Conservation (phyloP, 2,888 invertebrate species). For the Synanthedon myopaeformis region DNA sequence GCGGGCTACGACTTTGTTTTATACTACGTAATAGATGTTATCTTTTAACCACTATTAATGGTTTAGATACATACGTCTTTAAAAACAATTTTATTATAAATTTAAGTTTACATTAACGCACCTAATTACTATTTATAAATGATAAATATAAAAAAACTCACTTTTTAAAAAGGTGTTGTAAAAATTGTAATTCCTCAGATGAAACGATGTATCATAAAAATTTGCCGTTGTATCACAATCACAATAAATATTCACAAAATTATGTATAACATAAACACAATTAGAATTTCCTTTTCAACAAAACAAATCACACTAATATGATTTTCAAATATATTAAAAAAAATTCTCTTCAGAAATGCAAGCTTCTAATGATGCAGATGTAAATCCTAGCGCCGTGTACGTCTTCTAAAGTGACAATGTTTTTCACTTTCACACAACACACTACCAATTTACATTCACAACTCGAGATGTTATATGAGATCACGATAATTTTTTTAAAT, state of each 20-base stretch:
- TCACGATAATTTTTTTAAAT: slow-evolving; percentile 37
- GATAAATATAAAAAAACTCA: slow-evolving; percentile 1
- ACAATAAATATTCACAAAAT: background rate
- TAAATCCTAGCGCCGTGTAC: background rate
- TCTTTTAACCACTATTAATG: no score
- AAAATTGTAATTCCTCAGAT: background rate
- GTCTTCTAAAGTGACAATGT: background rate
- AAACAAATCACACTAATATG: background rate
- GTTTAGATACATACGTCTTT: no score
- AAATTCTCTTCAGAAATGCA: background rate
- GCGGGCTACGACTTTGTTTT: no score
- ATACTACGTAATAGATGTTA: no score
- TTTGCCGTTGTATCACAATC: background rate
- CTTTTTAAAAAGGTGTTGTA: slow-evolving; percentile 1
- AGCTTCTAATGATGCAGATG: background rate
- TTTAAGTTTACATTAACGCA: no score
- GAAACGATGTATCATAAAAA: background rate
- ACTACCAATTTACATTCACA: background rate
- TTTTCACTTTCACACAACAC: background rate
- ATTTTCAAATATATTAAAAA: background rate
- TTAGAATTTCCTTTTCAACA: background rate
- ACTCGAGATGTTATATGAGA: slow-evolving; percentile 19
- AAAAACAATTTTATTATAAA: no score
- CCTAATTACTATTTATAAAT: no score
- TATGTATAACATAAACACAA: background rate